Evolutionary conservation across 2,797 vertebrate genomes (phyloP).

Genomic region (Rhinogobio ventralis): DNA sequence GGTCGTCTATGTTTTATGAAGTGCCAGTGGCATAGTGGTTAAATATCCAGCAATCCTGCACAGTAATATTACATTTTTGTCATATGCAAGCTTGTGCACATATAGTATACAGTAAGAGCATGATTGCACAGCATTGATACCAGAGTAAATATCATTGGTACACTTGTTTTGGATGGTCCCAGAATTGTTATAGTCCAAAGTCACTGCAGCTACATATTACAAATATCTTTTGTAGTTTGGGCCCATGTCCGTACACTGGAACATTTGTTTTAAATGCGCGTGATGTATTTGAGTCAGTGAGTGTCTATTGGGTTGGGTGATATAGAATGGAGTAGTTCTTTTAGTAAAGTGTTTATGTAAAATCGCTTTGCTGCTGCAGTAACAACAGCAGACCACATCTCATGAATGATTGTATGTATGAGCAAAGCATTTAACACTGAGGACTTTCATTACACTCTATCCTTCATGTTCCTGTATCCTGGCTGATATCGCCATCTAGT

Average conservation of each 20-base stretch:
- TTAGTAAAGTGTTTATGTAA: slow-evolving; percentile 14
- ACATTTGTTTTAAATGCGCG: slow-evolving; percentile 1
- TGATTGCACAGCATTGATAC: background rate
- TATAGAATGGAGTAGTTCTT: background rate
- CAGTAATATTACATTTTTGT: background rate
- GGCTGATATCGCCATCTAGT: slow-evolving; percentile 80
- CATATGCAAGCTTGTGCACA: background rate
- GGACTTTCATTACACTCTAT: background rate
- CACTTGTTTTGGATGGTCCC: background rate
- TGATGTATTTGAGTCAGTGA: slow-evolving; percentile 72
- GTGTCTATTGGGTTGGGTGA: slow-evolving; percentile 43
- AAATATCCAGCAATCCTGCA: background rate
- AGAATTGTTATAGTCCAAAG: background rate
- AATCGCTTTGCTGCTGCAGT: slow-evolving; percentile 20
- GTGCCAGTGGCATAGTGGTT: background rate
- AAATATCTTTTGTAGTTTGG: background rate
- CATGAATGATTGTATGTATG: background rate
- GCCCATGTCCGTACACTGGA: background rate
- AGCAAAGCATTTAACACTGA: slow-evolving; percentile 21
- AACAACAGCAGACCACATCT: background rate
- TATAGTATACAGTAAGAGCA: background rate
- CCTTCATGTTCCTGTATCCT: slow-evolving; percentile 62
- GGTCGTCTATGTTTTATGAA: background rate
- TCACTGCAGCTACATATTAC: background rate
- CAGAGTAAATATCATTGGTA: background rate